These are phyloP conservation scores for Falco berigora DNA, from an alignment of 2,797 vertebrate species.

Conservation along the genomic window DNA sequence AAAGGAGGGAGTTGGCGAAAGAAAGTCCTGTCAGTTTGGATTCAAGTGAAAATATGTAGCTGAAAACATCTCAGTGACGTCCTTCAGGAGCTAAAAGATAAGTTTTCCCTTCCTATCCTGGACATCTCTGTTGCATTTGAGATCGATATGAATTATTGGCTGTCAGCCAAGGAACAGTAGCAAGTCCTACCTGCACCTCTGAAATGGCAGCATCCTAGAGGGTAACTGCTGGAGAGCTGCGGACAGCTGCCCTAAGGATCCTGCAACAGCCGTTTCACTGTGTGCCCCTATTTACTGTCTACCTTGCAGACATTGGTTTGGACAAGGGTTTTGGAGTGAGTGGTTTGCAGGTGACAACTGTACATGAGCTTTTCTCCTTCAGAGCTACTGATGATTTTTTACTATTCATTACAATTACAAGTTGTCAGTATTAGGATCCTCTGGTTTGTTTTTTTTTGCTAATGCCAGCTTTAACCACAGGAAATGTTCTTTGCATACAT, in stretches of 20 bases:
- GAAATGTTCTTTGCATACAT: background rate
- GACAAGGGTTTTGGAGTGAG: background rate
- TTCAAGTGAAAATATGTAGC: background rate
- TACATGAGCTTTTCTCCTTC: background rate
- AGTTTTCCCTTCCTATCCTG: background rate
- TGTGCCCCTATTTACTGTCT: background rate
- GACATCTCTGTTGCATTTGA: background rate
- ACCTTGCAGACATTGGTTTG: background rate
- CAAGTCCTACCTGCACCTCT: background rate
- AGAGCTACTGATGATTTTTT: background rate
- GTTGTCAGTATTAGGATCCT: background rate
- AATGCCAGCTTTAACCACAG: background rate
- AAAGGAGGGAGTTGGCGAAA: background rate
- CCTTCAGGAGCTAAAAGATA: background rate
- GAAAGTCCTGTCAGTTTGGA: background rate
- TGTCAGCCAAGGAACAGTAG: fast-evolving
- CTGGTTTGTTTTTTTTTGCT: background rate
- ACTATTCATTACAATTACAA: background rate
- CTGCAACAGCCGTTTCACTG: fast-evolving
- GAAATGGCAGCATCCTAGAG: background rate
- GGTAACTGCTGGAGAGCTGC: no score
- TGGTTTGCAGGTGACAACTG: background rate
- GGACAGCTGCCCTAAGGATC: background rate
- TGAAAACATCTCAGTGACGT: background rate
- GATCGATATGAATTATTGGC: background rate